These are phyloP conservation scores for Ophiodon elongatus DNA, from an alignment of 2,113 vertebrate species.

Conservation along the genomic window DNA sequence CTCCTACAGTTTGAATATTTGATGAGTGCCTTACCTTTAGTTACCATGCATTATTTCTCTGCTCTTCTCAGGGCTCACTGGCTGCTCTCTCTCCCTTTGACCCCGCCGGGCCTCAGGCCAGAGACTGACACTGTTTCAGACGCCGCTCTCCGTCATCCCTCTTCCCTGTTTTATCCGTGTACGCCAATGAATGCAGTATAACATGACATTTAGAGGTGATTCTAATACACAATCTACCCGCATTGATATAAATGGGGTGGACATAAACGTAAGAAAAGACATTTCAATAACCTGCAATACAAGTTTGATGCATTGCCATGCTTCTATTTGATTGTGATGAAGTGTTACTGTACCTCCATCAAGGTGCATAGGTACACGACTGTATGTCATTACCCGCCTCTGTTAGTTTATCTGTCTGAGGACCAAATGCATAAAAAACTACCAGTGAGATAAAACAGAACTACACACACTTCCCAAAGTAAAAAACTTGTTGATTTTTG, in stretches of 20 bases:
- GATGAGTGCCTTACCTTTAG: slow-evolving; percentile 86
- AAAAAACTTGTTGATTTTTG: neutral
- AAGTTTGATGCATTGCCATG: neutral
- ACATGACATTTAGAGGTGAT: neutral
- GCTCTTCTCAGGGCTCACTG: slow-evolving; percentile 77
- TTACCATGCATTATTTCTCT: slow-evolving; percentile 90
- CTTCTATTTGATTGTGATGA: neutral
- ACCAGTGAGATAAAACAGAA: neutral
- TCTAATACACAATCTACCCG: neutral
- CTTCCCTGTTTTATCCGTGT: slow-evolving; percentile 22
- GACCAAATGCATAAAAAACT: neutral
- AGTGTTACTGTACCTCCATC: neutral
- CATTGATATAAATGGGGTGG: neutral
- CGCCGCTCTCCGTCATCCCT: slow-evolving; percentile 37
- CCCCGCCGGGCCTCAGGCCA: slow-evolving; percentile 64
- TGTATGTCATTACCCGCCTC: neutral
- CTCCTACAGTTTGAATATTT: slow-evolving; percentile 84
- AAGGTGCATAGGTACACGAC: neutral
- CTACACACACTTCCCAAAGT: neutral
- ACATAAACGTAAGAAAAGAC: neutral
- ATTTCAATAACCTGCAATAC: neutral
- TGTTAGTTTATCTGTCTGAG: neutral
- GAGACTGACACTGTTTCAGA: slow-evolving; percentile 54
- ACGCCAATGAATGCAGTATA: neutral
- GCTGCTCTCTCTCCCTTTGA: slow-evolving; percentile 67